Conservation (phyloP, 2,888 invertebrate genomes). For the Uloborus plumipes region DNA sequence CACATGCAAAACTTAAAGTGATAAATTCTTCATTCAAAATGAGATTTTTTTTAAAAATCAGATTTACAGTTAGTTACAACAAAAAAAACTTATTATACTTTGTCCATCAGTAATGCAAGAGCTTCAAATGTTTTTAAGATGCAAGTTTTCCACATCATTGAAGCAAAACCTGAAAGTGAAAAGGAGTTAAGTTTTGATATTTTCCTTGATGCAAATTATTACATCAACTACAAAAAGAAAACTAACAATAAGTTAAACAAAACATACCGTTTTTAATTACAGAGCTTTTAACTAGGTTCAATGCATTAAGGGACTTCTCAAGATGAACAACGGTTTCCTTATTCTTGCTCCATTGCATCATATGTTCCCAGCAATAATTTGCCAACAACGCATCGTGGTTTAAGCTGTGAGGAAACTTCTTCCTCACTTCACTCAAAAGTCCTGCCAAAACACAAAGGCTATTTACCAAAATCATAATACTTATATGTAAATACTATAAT, state of each 20-base stretch:
- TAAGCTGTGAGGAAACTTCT: constrained; percentile 89
- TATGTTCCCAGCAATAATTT: constrained; percentile 93
- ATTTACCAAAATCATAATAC: neutral
- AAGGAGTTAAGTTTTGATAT: neutral
- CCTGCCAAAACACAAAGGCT: constrained; percentile 59
- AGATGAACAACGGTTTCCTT: constrained; percentile 78
- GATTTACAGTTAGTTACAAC: neutral
- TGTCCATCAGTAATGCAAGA: constrained; percentile 83
- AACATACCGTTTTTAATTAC: constrained; percentile 78
- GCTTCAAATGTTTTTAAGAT: constrained; percentile 85
- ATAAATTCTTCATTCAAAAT: too few species aligned
- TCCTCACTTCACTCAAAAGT: constrained; percentile 67
- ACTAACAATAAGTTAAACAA: neutral
- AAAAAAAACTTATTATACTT: constrained; percentile 67
- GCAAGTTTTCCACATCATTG: constrained; percentile 90
- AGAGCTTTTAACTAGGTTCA: constrained; percentile 78
- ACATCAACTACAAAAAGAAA: too few species aligned
- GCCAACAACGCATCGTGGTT: constrained; percentile 83
- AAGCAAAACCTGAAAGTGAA: constrained; percentile 78
- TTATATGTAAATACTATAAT: too few species aligned
- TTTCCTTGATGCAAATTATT: neutral
- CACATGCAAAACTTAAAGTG: too few species aligned
- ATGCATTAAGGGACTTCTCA: constrained; percentile 80
- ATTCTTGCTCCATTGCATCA: constrained; percentile 87
- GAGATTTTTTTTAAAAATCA: too few species aligned